A percentile compares a stretch with the other conserved stretches of the same genome.
Conservation (phyloP, 1,140 invertebrate genomes). For the Vanessa tameamea region DNA sequence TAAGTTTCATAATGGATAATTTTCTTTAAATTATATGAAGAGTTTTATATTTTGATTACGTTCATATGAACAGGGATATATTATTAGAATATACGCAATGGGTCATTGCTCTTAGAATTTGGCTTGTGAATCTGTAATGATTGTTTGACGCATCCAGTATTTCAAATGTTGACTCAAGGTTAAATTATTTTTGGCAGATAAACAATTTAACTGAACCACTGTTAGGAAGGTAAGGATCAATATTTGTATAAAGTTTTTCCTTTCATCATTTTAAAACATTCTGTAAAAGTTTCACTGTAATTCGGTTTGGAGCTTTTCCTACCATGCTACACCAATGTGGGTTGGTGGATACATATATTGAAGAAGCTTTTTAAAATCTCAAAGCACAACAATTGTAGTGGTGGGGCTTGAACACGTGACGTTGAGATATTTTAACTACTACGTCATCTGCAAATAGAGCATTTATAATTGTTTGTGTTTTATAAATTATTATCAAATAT, state of each 20-base stretch:
- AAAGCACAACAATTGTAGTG: no score
- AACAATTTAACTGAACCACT: background rate
- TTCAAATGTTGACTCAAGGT: constrained; percentile 22
- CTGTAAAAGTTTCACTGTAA: no score
- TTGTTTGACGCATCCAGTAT: constrained; percentile 25
- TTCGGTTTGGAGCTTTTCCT: background rate
- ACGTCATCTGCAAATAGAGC: no score
- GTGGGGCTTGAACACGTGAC: no score
- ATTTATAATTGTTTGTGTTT: no score
- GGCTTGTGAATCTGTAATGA: constrained; percentile 13
- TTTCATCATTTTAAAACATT: no score
- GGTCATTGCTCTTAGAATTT: constrained; percentile 18
- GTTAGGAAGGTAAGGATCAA: background rate
- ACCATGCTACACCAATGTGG: no score
- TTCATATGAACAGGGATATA: constrained; percentile 17
- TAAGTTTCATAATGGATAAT: background rate
- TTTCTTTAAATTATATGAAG: background rate
- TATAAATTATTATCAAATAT: no score
- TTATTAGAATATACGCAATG: constrained; percentile 25
- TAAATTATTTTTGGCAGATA: constrained; percentile 20
- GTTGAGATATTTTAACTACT: no score
- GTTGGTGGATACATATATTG: no score
- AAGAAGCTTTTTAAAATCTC: no score
- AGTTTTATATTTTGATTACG: constrained; percentile 9
- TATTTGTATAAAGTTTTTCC: background rate